Evolutionary conservation across 2,888 invertebrate genomes (phyloP).

Genomic region (Nomada goodeniana): DNA sequence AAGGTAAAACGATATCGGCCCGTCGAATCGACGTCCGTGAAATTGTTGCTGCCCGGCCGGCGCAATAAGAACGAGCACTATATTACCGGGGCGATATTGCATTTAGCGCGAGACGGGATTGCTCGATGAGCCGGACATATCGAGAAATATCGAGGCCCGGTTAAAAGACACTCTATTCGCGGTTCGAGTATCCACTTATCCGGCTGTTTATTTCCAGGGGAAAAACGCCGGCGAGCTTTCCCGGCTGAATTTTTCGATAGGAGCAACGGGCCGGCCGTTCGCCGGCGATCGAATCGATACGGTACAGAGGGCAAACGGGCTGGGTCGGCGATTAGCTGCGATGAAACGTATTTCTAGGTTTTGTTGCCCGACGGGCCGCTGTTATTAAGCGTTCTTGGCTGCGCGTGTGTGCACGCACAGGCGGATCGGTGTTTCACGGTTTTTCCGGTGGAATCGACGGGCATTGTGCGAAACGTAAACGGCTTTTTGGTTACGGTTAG

Average conservation of each 20-base stretch:
- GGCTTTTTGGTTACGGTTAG: too few relatives aligned
- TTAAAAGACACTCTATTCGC: conserved; percentile 52
- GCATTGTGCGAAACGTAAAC: too few relatives aligned
- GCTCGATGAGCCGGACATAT: conserved; percentile 62
- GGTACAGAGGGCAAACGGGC: neutral
- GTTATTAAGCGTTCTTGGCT: neutral
- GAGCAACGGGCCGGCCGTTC: neutral
- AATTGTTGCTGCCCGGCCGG: conserved; percentile 27
- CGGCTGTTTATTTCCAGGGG: conserved; percentile 38
- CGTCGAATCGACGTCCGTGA: conserved; percentile 41
- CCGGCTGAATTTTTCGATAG: conserved; percentile 5
- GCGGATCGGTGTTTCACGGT: too few relatives aligned
- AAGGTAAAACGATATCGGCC: conserved; percentile 23
- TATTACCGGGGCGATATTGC: conserved; percentile 57
- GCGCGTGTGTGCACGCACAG: neutral
- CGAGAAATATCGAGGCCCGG: conserved; percentile 51
- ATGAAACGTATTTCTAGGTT: neutral
- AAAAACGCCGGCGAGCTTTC: conserved; percentile 18
- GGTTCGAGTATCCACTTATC: conserved; percentile 43
- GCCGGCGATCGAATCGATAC: conserved; percentile 3
- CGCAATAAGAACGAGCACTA: conserved; percentile 53
- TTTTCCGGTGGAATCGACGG: too few relatives aligned
- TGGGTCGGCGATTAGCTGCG: neutral
- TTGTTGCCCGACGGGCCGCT: neutral
- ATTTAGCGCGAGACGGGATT: conserved; percentile 51